phyloP scores from a whole-genome alignment of 2,113 vertebrate genomes.

The Sorex fumeus region DNA sequence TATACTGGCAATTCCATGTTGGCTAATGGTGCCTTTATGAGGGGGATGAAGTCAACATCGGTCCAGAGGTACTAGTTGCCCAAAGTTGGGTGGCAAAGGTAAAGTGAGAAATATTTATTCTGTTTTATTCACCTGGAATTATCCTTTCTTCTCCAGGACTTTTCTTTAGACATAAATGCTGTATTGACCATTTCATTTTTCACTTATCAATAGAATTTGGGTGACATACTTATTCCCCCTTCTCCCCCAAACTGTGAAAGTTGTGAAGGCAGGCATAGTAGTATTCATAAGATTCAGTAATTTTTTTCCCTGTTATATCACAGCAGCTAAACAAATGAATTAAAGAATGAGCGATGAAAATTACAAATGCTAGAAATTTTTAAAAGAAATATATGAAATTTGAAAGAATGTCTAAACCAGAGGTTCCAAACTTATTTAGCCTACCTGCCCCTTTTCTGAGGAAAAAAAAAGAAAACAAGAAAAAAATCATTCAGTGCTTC shows the following conservation, averaged over 20 bases:
- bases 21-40: constrained; percentile 53
- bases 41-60: constrained; percentile 50
- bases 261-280: neutral
- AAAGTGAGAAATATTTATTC: constrained; percentile 30
- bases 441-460: no score
- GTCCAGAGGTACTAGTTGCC: neutral
- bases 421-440: no score
- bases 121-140: constrained; percentile 11
- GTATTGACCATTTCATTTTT: constrained; percentile 51
- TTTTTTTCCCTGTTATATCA: neutral
- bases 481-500: no score
- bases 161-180: constrained; percentile 9
- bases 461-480: no score
- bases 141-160: constrained; percentile 8
- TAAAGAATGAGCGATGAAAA: constrained; percentile 16
- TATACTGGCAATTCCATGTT: constrained; percentile 7
- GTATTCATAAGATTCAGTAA: constrained; percentile 17
- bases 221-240: constrained; percentile 17
- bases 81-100: constrained; percentile 29
- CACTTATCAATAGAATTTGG: constrained; percentile 38
- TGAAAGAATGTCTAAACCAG: neutral
- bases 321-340: constrained; percentile 47
- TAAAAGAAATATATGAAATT: neutral
- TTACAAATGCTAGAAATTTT: neutral
- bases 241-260: neutral